These are phyloP conservation scores for Scrobipalpa atriplicella DNA, from an alignment of 2,888 invertebrate genomes.

Conservation along the genomic window DNA sequence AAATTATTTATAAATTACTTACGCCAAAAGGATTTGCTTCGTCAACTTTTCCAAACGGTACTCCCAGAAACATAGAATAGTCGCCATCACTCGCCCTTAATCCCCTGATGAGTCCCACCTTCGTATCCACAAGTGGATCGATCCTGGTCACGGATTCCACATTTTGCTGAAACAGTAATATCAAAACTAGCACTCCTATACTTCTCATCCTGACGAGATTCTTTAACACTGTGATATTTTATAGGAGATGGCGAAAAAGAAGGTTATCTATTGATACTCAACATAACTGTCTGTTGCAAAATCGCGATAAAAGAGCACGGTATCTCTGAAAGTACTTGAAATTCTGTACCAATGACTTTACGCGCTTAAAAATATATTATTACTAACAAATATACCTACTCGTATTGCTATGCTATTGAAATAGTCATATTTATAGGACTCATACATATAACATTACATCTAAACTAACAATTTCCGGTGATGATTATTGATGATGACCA, in stretches of 20 bases:
- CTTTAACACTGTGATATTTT: not conserved
- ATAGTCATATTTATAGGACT: no score
- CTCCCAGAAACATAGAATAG: slow-evolving; percentile 53
- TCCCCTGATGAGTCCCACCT: slow-evolving; percentile 47
- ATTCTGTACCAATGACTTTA: not conserved
- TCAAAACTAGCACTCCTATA: slow-evolving; percentile 11
- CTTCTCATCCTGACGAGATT: slow-evolving; percentile 3
- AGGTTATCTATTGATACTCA: slow-evolving; percentile 1
- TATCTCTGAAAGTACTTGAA: not conserved
- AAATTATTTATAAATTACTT: slow-evolving; percentile 32
- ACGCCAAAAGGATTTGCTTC: slow-evolving; percentile 53
- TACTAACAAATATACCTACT: no score
- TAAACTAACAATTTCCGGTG: no score
- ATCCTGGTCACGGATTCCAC: slow-evolving; percentile 26
- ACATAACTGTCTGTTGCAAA: not conserved
- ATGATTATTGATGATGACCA: no score
- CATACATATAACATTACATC: no score
- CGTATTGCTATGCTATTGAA: no score
- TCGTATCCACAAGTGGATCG: slow-evolving; percentile 45
- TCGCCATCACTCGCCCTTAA: slow-evolving; percentile 45
- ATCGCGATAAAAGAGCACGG: not conserved
- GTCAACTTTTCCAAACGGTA: slow-evolving; percentile 52
- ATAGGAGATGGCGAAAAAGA: not conserved
- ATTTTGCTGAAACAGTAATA: slow-evolving; percentile 17
- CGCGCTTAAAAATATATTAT: not conserved